Percentiles rank a stretch among this genome's conserved stretches.
phyloP scores from a whole-genome alignment of 2,797 vertebrate species.

The Uromys caudimaculatus region DNA sequence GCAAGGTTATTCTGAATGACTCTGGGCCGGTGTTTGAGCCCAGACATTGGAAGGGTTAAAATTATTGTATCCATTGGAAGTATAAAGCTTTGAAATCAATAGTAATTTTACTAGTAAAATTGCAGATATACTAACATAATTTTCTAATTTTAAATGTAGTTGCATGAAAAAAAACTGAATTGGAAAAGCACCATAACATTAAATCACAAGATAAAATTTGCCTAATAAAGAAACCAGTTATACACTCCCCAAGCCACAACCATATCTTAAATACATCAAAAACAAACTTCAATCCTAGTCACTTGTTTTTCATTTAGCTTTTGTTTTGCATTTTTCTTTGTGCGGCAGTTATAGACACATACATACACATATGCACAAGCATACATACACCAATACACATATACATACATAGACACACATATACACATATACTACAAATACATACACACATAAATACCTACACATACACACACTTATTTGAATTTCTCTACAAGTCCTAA shows the following conservation, averaged over 20 bases:
- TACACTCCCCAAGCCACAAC: background rate
- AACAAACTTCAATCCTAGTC: background rate
- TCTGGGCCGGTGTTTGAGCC: background rate
- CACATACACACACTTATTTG: background rate
- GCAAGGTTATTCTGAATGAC: background rate
- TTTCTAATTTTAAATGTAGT: constrained; percentile 47
- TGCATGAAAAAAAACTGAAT: background rate
- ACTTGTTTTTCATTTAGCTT: constrained; percentile 1
- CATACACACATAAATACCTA: background rate
- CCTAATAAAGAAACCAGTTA: background rate
- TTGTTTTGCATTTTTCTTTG: background rate
- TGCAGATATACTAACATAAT: constrained; percentile 2
- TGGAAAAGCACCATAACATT: constrained; percentile 8
- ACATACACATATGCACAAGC: background rate
- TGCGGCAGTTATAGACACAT: background rate
- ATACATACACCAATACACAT: background rate
- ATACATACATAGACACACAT: background rate
- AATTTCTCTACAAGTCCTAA: background rate
- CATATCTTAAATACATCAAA: background rate
- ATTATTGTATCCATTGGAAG: background rate
- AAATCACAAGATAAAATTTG: constrained; percentile 17
- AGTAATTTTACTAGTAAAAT: background rate
- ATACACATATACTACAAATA: background rate
- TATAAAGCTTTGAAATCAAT: constrained; percentile 3
- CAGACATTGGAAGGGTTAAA: background rate